These are phyloP conservation scores for Fregetta grallaria DNA, from an alignment of 2,113 vertebrate species.

Conservation along the genomic window DNA sequence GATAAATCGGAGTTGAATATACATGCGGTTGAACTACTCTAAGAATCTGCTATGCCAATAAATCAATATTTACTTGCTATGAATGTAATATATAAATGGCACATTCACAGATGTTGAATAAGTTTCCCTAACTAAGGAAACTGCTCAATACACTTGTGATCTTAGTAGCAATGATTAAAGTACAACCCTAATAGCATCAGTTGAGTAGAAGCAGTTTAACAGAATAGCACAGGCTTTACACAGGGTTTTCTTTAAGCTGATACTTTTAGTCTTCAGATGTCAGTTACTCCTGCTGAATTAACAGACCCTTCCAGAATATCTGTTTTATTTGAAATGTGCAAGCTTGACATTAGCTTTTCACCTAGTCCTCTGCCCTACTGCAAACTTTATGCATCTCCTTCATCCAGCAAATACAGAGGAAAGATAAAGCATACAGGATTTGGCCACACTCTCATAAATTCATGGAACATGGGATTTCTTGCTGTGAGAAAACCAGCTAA, in stretches of 20 bases:
- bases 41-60: not conserved
- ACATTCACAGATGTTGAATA: not conserved
- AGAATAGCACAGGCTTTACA: not conserved
- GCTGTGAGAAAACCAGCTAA: conserved; percentile 23
- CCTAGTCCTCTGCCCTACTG: not conserved
- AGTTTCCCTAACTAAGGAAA: not conserved
- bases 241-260: not conserved
- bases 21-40: not conserved
- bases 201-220: not conserved
- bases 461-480: not conserved
- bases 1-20: not conserved
- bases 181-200: not conserved
- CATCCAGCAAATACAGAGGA: not conserved
- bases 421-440: not conserved
- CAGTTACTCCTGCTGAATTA: not conserved
- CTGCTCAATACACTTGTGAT: not conserved
- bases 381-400: not conserved
- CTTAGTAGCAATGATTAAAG: not conserved
- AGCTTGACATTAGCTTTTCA: not conserved
- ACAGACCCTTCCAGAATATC: not conserved
- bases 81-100: not conserved
- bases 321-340: not conserved
- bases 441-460: not conserved
- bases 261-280: conserved; percentile 4
- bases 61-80: conserved; percentile 5